phyloP scores from a whole-genome alignment of 2,797 vertebrate genomes.

The Tinamus major region DNA sequence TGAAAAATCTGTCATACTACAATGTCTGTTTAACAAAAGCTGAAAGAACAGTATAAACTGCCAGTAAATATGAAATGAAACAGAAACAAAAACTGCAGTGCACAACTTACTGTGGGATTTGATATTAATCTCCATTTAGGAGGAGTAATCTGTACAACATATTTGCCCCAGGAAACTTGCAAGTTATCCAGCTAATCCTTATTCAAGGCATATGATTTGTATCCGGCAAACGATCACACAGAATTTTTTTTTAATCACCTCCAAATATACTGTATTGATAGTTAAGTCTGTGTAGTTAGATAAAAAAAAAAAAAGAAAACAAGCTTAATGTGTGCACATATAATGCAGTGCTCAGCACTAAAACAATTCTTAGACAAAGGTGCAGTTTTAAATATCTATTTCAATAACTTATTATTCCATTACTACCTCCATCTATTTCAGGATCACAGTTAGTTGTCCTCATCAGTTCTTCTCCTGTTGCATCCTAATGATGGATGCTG shows the following conservation, averaged over 20 bases:
- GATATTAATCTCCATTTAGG: constrained; percentile 68
- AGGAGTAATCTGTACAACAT: constrained; percentile 64
- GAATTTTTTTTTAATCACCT: constrained; percentile 42
- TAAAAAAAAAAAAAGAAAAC: not conserved
- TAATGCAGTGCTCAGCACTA: not conserved
- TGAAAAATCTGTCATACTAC: constrained; percentile 36
- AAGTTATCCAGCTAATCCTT: constrained; percentile 60
- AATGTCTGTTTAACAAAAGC: constrained; percentile 35
- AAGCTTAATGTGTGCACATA: not conserved
- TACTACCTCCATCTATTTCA: not conserved
- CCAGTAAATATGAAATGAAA: constrained; percentile 65
- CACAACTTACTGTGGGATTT: constrained; percentile 68
- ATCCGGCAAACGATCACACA: constrained; percentile 23
- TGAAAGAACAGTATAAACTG: constrained; percentile 62
- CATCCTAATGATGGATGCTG: rapidly evolving
- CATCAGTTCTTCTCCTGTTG: not conserved
- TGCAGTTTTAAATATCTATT: not conserved
- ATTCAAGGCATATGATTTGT: constrained; percentile 58
- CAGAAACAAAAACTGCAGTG: constrained; percentile 68
- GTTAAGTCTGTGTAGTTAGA: not conserved
- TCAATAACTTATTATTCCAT: not conserved
- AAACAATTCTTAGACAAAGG: not conserved
- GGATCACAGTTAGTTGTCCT: not conserved
- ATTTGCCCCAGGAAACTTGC: constrained; percentile 61
- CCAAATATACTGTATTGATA: constrained; percentile 37